Conservation (phyloP, 2,797 vertebrate genomes). For the Aeoliscus strigatus region DNA sequence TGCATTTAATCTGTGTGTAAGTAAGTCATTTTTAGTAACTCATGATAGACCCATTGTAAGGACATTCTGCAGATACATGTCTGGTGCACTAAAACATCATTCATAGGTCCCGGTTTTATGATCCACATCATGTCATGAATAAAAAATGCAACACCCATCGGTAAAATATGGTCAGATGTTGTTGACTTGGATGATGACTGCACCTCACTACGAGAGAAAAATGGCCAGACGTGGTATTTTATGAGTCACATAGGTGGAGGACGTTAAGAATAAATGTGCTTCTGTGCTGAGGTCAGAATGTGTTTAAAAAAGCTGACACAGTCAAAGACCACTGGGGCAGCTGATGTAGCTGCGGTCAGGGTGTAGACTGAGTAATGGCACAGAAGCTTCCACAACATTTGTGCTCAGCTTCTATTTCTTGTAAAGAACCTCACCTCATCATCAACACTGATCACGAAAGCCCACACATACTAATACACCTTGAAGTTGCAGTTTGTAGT, state of each 20-base stretch:
- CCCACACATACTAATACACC: too few relatives aligned
- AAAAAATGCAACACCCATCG: slow-evolving; percentile 17
- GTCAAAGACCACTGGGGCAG: slow-evolving; percentile 2
- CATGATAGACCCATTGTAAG: too few relatives aligned
- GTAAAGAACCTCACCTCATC: not conserved
- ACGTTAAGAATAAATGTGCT: slow-evolving; percentile 6
- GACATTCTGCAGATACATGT: too few relatives aligned
- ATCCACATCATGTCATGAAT: too few relatives aligned
- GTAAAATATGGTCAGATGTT: slow-evolving; percentile 20
- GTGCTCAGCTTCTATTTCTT: not conserved
- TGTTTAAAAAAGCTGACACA: slow-evolving; percentile 21
- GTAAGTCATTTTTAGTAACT: too few relatives aligned
- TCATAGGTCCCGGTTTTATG: too few relatives aligned
- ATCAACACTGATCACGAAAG: not conserved
- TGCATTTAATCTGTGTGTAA: not conserved
- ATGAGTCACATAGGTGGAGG: slow-evolving; percentile 36
- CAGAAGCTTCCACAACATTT: not conserved
- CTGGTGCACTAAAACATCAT: too few relatives aligned
- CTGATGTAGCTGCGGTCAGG: slow-evolving; percentile 19
- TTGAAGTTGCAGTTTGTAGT: too few relatives aligned
- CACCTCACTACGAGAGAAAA: slow-evolving; percentile 14
- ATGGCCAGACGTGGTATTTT: not conserved
- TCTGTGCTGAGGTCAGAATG: slow-evolving; percentile 24
- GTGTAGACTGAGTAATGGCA: slow-evolving; percentile 10
- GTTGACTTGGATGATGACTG: slow-evolving; percentile 35